These are phyloP conservation scores for Drosophila pandora DNA, from an alignment of 1,140 invertebrate species.

Conservation along the genomic window DNA sequence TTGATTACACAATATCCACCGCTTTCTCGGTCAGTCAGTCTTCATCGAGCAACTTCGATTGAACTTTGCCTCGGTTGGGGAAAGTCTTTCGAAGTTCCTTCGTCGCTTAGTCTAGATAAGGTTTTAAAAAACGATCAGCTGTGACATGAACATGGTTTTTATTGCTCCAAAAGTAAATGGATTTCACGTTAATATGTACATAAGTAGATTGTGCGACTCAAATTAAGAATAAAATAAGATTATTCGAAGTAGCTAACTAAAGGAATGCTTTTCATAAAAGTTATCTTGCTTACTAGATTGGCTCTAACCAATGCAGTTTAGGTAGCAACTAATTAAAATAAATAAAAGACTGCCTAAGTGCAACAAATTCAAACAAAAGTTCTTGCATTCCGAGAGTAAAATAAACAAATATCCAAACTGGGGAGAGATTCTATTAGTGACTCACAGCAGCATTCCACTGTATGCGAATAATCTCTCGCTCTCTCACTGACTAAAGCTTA, in stretches of 20 bases:
- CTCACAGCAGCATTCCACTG: conserved; percentile 29
- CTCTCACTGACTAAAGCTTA: conserved; percentile 32
- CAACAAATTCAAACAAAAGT: background rate
- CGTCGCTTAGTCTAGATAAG: conserved; percentile 10
- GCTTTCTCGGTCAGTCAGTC: conserved; percentile 5
- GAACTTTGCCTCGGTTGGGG: conserved; percentile 35
- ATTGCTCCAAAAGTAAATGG: conserved; percentile 4
- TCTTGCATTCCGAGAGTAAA: background rate
- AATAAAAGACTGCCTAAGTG: background rate
- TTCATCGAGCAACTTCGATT: conserved; percentile 32
- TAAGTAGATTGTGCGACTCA: background rate
- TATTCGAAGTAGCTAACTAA: background rate
- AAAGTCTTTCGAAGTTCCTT: conserved; percentile 15
- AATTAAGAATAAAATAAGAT: background rate
- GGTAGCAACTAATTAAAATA: background rate
- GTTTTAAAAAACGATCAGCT: conserved; percentile 16
- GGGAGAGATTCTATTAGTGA: conserved; percentile 24
- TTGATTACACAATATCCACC: conserved; percentile 37
- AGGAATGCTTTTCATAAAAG: background rate
- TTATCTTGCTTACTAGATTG: background rate
- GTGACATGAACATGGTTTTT: conserved; percentile 16
- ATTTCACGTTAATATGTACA: conserved; percentile 28
- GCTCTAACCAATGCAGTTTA: background rate
- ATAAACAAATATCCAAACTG: background rate
- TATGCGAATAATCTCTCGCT: conserved; percentile 1